Evolutionary conservation across 2,888 invertebrate genomes (phyloP).

Genomic region (Perizoma flavofasciatum): DNA sequence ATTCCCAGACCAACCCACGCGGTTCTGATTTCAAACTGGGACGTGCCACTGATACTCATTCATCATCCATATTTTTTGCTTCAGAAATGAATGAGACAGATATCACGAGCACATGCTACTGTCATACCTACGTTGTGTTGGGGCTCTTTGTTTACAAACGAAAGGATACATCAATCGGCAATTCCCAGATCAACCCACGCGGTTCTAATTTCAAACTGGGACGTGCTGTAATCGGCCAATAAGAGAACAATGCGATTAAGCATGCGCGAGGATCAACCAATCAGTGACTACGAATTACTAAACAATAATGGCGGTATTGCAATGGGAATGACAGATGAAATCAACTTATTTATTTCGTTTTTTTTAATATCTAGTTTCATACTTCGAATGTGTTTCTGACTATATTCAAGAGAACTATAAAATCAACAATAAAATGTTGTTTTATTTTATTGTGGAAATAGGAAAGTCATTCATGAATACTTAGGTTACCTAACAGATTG

Average conservation of each 20-base stretch:
- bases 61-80: too few species aligned
- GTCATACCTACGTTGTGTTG: not conserved
- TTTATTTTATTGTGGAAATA: too few species aligned
- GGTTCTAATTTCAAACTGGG: slow-evolving; percentile 67
- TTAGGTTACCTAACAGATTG: too few species aligned
- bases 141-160: slow-evolving; percentile 9
- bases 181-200: slow-evolving; percentile 45
- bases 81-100: slow-evolving; percentile 11
- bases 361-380: too few species aligned
- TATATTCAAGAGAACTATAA: too few species aligned
- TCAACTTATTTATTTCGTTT: too few species aligned
- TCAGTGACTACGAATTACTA: slow-evolving; percentile 48
- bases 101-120: not conserved
- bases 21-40: slow-evolving; percentile 67
- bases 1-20: slow-evolving; percentile 45
- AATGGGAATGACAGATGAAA: not conserved
- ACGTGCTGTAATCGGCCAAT: slow-evolving; percentile 56
- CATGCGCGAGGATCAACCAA: slow-evolving; percentile 54
- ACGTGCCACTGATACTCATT: too few species aligned
- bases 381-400: too few species aligned
- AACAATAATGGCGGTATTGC: slow-evolving; percentile 57
- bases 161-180: slow-evolving; percentile 15
- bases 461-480: too few species aligned
- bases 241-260: slow-evolving; percentile 49
- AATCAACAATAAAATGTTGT: too few species aligned